These are phyloP conservation scores for Drosophila orosa DNA, from an alignment of 1,140 invertebrate genomes.

Conservation along the genomic window DNA sequence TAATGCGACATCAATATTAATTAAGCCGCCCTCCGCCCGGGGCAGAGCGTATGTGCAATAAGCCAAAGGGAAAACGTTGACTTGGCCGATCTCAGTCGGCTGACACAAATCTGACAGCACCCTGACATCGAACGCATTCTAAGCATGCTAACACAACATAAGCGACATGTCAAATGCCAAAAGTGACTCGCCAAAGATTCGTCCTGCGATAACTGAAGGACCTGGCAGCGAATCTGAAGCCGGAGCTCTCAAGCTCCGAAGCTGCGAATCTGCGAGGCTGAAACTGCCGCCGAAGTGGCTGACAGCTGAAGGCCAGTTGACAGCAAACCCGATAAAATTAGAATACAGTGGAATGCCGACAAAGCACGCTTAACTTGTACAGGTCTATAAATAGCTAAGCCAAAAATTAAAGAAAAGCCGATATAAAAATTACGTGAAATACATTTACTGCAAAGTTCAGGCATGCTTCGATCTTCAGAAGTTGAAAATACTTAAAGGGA, in stretches of 20 bases:
- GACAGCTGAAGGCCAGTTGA: slow-evolving; percentile 54
- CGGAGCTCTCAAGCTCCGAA: slow-evolving; percentile 24
- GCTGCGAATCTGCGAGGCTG: background rate
- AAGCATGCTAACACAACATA: slow-evolving; percentile 74
- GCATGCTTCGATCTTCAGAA: background rate
- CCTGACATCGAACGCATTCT: slow-evolving; percentile 80
- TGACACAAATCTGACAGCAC: slow-evolving; percentile 79
- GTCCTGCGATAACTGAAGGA: slow-evolving; percentile 62
- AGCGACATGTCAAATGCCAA: slow-evolving; percentile 79
- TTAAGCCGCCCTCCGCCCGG: slow-evolving; percentile 41
- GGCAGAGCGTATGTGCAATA: slow-evolving; percentile 58
- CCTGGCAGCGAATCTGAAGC: slow-evolving; percentile 34
- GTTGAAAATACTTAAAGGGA: background rate
- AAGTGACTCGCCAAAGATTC: slow-evolving; percentile 72
- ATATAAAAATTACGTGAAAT: background rate
- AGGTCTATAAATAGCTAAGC: slow-evolving; percentile 1
- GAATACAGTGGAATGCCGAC: slow-evolving; percentile 28
- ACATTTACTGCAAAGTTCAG: background rate
- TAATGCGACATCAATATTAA: slow-evolving; percentile 81
- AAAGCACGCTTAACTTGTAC: slow-evolving; percentile 7
- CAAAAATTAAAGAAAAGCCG: background rate
- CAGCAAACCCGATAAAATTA: slow-evolving; percentile 36
- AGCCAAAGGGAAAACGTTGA: slow-evolving; percentile 25
- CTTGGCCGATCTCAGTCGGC: slow-evolving; percentile 23
- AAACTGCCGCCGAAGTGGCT: slow-evolving; percentile 23